Percentiles rank a stretch among this genome's conserved stretches.
phyloP scores from a whole-genome alignment of 2,797 vertebrate genomes.

The Podargus strigoides region DNA sequence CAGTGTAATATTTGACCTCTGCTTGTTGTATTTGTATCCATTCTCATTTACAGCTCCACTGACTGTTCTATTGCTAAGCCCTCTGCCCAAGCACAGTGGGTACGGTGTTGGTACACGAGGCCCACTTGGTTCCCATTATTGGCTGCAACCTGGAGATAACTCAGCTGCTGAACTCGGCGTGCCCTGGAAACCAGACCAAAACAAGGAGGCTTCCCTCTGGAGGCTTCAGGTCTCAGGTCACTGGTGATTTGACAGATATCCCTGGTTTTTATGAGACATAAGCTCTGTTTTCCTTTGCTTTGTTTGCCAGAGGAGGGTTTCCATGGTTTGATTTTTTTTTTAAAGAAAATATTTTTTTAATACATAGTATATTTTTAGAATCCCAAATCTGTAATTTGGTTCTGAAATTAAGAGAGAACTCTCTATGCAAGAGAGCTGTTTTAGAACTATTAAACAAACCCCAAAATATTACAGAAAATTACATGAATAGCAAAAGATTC shows the following conservation, averaged over 20 bases:
- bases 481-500: neutral
- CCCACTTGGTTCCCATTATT: neutral
- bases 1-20: neutral
- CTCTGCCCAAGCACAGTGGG: neutral
- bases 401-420: neutral
- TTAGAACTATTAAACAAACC: neutral
- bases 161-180: neutral
- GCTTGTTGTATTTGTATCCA: neutral
- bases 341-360: neutral
- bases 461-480: neutral
- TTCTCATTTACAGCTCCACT: neutral
- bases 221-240: slow-evolving; percentile 19
- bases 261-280: neutral
- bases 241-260: neutral
- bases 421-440: neutral
- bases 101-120: neutral
- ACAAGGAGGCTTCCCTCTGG: neutral
- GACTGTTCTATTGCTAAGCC: neutral
- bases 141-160: neutral
- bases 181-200: neutral
- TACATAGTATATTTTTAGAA: neutral
- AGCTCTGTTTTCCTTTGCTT: slow-evolving; percentile 23
- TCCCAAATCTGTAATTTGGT: neutral
- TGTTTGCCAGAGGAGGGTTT: neutral
- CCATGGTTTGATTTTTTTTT: neutral